Percentiles rank a stretch among this genome's conserved stretches.
Evolutionary conservation across 1,140 invertebrate species (phyloP).

Genomic region (Macrotrachela quadricornifera): DNA sequence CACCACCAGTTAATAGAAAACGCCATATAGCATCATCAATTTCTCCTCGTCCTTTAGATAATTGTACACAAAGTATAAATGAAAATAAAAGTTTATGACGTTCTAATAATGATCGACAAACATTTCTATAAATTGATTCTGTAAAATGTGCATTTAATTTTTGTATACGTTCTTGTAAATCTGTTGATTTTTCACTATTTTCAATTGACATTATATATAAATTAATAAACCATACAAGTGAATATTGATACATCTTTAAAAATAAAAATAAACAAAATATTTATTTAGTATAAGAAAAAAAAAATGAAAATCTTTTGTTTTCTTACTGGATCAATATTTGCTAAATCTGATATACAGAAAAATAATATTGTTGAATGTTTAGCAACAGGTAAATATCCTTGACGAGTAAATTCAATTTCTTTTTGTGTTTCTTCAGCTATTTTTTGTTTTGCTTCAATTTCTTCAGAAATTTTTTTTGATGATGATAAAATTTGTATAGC

Average conservation of each 20-base stretch:
- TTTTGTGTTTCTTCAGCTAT: slow-evolving; percentile 58
- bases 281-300: too few relatives aligned
- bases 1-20: slow-evolving; percentile 69
- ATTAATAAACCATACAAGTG: slow-evolving; percentile 62
- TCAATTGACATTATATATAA: slow-evolving; percentile 59
- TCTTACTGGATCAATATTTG: slow-evolving; percentile 7
- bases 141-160: slow-evolving; percentile 62
- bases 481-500: slow-evolving; percentile 75
- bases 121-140: slow-evolving; percentile 67
- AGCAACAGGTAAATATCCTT: slow-evolving; percentile 19
- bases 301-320: too few relatives aligned
- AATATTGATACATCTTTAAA: slow-evolving; percentile 71
- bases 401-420: slow-evolving; percentile 36
- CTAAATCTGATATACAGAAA: slow-evolving; percentile 7
- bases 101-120: slow-evolving; percentile 79
- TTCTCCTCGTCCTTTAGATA: slow-evolving; percentile 29
- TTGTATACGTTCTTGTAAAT: slow-evolving; percentile 44
- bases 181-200: slow-evolving; percentile 65
- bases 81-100: slow-evolving; percentile 46
- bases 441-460: slow-evolving; percentile 40
- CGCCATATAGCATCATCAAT: slow-evolving; percentile 53
- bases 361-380: slow-evolving; percentile 7
- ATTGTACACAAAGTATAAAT: slow-evolving; percentile 8
- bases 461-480: slow-evolving; percentile 48
- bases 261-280: too few relatives aligned